phyloP scores from a whole-genome alignment of 2,797 vertebrate genomes.

The Danio choprae region DNA sequence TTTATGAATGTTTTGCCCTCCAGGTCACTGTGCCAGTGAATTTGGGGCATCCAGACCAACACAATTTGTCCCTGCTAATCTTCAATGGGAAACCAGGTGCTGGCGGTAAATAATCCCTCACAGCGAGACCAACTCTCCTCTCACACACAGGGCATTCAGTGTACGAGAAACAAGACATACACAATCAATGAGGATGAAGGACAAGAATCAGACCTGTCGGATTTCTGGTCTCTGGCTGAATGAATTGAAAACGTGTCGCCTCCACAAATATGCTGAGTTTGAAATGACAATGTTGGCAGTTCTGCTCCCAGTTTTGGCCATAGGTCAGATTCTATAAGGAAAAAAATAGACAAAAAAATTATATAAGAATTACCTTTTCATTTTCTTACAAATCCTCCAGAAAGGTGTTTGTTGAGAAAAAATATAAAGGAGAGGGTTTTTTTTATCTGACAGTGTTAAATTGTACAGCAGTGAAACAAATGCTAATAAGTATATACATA shows the following conservation, averaged over 20 bases:
- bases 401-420: background rate
- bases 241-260: slow-evolving; percentile 78
- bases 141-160: background rate
- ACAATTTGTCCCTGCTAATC: background rate
- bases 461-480: background rate
- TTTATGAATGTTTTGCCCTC: no score
- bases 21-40: no score
- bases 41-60: no score
- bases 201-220: slow-evolving; percentile 71
- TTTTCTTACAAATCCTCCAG: background rate
- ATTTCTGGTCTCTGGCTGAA: slow-evolving; percentile 69
- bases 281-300: slow-evolving; percentile 81
- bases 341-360: background rate
- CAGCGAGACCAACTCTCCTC: background rate
- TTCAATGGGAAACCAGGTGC: background rate
- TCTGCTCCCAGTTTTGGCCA: slow-evolving; percentile 79
- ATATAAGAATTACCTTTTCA: background rate
- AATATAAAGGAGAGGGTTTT: no score
- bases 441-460: background rate
- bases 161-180: background rate
- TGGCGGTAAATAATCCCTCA: background rate
- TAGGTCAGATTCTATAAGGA: slow-evolving; percentile 74
- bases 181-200: background rate
- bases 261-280: slow-evolving; percentile 80
- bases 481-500: background rate